Conservation (phyloP, 2,888 invertebrate genomes). For the Leptopilina drosophilae region DNA sequence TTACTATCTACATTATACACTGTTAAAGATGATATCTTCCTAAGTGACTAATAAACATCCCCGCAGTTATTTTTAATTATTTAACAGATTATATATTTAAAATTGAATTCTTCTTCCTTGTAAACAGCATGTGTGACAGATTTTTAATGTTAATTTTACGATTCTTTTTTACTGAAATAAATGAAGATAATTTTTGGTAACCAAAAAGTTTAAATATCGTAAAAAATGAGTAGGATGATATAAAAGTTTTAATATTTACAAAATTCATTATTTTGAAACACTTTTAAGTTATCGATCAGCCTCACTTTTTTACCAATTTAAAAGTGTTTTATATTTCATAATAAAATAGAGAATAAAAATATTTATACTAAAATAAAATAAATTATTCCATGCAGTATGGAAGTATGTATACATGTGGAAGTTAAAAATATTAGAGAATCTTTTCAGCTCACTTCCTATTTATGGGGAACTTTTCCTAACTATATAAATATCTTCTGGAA, state of each 20-base stretch:
- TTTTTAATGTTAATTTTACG: no score
- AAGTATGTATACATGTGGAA: neutral
- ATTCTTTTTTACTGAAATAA: no score
- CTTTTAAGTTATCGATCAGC: no score
- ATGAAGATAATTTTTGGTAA: no score
- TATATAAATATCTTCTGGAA: neutral
- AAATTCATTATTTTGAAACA: no score
- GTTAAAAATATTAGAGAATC: neutral
- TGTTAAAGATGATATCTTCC: constrained; percentile 35
- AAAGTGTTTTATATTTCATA: no score
- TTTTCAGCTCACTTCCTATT: neutral
- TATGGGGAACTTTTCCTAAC: neutral
- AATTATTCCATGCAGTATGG: neutral
- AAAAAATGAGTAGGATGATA: no score
- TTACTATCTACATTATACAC: constrained; percentile 27
- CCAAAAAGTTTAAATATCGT: no score
- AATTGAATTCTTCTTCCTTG: neutral
- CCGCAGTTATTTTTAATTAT: constrained; percentile 12
- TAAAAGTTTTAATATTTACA: no score
- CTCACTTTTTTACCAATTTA: no score
- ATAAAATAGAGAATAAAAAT: neutral
- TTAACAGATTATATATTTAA: neutral
- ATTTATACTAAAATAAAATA: neutral
- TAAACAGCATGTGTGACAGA: no score
- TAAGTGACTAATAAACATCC: constrained; percentile 18